These are phyloP conservation scores for Progne subis DNA, from an alignment of 2,113 vertebrate genomes.

Conservation along the genomic window DNA sequence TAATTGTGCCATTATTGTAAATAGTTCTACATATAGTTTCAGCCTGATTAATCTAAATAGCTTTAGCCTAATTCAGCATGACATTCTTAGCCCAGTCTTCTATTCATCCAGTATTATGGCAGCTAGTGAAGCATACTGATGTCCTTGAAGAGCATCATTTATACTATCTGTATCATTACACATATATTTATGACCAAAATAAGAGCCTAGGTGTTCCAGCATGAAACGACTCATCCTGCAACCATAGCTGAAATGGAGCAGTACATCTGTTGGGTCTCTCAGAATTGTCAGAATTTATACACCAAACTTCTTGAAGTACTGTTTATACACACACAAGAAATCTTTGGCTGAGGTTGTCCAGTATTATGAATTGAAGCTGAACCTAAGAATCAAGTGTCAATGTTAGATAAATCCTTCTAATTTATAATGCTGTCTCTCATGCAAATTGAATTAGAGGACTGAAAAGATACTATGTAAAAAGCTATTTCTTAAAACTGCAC, in stretches of 20 bases:
- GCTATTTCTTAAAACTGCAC: not conserved
- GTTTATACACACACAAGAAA: not conserved
- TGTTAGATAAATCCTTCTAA: not conserved
- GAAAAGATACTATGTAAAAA: not conserved
- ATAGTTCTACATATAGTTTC: not conserved
- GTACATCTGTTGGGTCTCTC: accelerated
- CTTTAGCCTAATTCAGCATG: not conserved
- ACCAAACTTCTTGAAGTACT: not conserved
- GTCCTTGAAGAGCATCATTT: not conserved
- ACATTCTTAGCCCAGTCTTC: not conserved
- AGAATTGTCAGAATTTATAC: not conserved
- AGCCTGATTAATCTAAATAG: not conserved
- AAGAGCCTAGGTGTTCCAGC: not conserved
- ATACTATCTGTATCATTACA: not conserved
- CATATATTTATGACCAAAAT: not conserved
- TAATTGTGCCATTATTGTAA: not conserved
- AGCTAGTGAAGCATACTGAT: not conserved
- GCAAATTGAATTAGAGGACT: not conserved
- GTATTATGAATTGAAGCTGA: not conserved
- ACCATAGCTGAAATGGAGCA: not conserved
- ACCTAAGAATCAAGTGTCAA: not conserved
- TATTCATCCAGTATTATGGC: not conserved
- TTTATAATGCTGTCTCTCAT: not conserved
- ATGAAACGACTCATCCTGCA: not conserved
- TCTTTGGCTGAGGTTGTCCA: not conserved